A percentile compares a stretch with the other conserved stretches of the same genome.
Conservation (phyloP, 2,113 vertebrate genomes). For the Aptenodytes forsteri region DNA sequence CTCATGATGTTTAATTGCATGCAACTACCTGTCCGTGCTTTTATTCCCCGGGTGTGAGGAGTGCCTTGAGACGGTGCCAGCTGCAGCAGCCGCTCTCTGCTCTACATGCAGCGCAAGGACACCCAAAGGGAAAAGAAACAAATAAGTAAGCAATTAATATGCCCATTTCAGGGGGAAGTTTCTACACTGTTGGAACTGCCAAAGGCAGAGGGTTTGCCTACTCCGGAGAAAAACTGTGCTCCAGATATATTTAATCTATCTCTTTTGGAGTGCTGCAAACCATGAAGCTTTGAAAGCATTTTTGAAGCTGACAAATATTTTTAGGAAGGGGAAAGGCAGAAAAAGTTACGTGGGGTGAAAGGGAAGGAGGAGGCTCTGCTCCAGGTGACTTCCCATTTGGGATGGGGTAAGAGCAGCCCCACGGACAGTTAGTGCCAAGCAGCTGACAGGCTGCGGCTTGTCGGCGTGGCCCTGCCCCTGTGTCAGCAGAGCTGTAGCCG, state of each 20-base stretch:
- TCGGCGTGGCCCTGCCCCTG: not conserved
- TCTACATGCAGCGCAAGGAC: fast-evolving
- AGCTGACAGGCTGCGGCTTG: slow-evolving; percentile 26
- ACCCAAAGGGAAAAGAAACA: not conserved
- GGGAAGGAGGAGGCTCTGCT: not conserved
- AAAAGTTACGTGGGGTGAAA: not conserved
- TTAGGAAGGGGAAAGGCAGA: not conserved
- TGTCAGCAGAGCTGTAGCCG: slow-evolving; percentile 33
- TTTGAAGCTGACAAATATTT: not conserved
- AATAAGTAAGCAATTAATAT: not conserved
- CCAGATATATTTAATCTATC: not conserved
- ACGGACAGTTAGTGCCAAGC: not conserved
- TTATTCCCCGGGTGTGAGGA: not conserved
- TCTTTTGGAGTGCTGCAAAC: not conserved
- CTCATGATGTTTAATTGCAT: fast-evolving
- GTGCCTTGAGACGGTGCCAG: fast-evolving
- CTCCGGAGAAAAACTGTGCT: not conserved
- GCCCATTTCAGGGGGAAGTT: not conserved
- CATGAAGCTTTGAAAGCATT: fast-evolving
- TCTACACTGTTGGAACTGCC: fast-evolving
- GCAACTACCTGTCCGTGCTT: not conserved
- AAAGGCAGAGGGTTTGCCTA: not conserved
- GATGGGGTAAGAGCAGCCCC: not conserved
- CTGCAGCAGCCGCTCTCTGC: not conserved
- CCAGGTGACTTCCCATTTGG: not conserved